Percentiles rank a stretch among this genome's conserved stretches.
Evolutionary conservation across 2,888 invertebrate species (phyloP).

Genomic region (Thera britannica): DNA sequence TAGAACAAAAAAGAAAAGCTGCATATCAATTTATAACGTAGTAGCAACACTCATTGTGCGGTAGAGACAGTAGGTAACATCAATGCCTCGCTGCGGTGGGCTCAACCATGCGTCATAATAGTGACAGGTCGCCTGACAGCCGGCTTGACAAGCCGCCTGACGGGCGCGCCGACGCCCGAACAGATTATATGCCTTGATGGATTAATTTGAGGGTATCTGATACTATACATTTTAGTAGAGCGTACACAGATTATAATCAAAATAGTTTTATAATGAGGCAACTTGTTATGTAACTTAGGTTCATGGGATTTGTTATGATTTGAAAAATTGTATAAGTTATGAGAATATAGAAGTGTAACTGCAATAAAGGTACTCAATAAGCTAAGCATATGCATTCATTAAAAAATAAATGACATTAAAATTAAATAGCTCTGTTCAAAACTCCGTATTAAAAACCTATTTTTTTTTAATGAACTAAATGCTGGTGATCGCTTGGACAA

Average conservation of each 20-base stretch:
- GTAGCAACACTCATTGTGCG: neutral
- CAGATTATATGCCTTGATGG: conserved; percentile 78
- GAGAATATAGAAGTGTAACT: conserved; percentile 15
- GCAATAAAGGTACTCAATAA: neutral
- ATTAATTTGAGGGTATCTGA: conserved; percentile 74
- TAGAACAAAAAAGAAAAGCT: no score
- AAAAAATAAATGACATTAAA: no score
- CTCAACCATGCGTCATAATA: conserved; percentile 79
- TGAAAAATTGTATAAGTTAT: conserved; percentile 7
- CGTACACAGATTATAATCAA: conserved; percentile 57
- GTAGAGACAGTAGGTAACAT: conserved; percentile 45
- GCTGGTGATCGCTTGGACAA: no score
- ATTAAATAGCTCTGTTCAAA: no score
- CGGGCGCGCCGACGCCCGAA: conserved; percentile 58
- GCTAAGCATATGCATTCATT: no score
- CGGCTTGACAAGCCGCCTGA: conserved; percentile 66
- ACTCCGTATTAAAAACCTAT: no score
- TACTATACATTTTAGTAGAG: conserved; percentile 56
- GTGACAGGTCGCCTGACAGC: conserved; percentile 75
- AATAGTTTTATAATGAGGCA: conserved; percentile 56
- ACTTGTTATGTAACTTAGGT: conserved; percentile 41
- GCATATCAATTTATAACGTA: neutral
- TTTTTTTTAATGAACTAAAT: no score
- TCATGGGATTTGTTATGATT: conserved; percentile 41
- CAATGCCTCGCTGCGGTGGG: conserved; percentile 65